A percentile compares a stretch with the other conserved stretches of the same genome.
Evolutionary conservation across 2,888 invertebrate species (phyloP).

Genomic region (Pammene fasciana): DNA sequence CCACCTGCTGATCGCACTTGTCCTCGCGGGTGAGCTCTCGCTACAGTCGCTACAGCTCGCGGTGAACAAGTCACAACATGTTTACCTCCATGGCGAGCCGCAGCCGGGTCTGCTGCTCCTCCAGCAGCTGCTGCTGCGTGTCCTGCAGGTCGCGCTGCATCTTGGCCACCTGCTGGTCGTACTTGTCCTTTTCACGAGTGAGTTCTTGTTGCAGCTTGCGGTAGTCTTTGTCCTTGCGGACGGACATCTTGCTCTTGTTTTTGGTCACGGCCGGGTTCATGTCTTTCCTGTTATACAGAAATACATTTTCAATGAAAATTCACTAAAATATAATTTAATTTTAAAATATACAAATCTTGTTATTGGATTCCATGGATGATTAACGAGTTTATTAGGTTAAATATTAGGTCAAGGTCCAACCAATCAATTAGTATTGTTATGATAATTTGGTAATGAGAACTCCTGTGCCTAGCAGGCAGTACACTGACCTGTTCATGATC

Average conservation of each 20-base stretch:
- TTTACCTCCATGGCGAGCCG: constrained; percentile 94
- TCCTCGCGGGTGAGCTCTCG: constrained; percentile 97
- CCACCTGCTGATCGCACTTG: constrained; percentile 94
- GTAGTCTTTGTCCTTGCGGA: constrained; percentile 97
- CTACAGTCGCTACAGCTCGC: constrained; percentile 95
- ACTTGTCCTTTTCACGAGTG: constrained; percentile 96
- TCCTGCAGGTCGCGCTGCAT: constrained; percentile 94
- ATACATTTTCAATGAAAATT: no score
- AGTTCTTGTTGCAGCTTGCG: constrained; percentile 97
- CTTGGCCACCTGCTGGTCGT: constrained; percentile 92
- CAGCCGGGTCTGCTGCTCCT: constrained; percentile 88
- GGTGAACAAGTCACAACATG: no score
- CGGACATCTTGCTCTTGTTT: constrained; percentile 91
- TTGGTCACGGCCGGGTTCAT: constrained; percentile 88
- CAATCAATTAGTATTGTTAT: no score
- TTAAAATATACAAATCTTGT: no score
- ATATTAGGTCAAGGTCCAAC: no score
- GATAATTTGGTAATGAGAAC: no score
- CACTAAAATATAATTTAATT: no score
- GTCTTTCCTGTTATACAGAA: constrained; percentile 67
- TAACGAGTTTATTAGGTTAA: no score
- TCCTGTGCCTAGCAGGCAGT: no score
- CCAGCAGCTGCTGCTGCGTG: constrained; percentile 88
- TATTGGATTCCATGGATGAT: no score
- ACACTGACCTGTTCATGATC: constrained; percentile 93